Evolutionary conservation across 2,797 vertebrate species (phyloP), one percentile per base, ranked within the genome.

Genomic region (Crossoptilon crossoptilon): DNA sequence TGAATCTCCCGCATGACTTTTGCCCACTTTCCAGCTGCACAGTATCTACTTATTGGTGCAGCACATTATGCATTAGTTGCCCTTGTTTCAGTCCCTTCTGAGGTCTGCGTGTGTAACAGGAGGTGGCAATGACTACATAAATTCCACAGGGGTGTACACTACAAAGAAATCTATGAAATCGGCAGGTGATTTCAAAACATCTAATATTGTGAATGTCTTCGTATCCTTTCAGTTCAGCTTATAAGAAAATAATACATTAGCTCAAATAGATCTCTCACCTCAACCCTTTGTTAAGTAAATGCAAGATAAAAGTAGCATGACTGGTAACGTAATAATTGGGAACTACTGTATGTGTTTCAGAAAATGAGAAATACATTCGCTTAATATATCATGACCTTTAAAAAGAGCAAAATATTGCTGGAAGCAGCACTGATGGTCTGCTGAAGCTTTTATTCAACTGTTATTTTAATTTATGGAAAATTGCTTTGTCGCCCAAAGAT

Each of bases 311-410:
- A 89, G 29, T 19, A 75, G 14, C 37, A 18, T 1, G 22, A 80
- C 4, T 19, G 77, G 3, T 27, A 66, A 68, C 26, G 24, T 58
- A 16, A 64, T 73, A 74, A 59, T 35, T 66, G 72, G n/a, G 35
- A 78, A 37, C 55, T 74, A 67, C 16, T 43, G 43, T 64, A 22
- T 14, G 11, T 24, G 3, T 22, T 82, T 83, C 37, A 37, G 44
- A 72, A 79, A 77, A 75, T 59, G 27, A 84, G 33, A 83, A 88
- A 75, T 59, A 39, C 3, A 39, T 29, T 15, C 4, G 15, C 69
- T 88, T 91, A 69, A 63, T 51, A 46, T 68, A 74, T 33, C 0
- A 2, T 78, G 73, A 84, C 84, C 87, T 96, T 95, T 92, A 59
- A 51, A 48, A 71, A 87, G 59, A 68, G 53, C 27, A 77, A 83